Conservation (phyloP, 2,113 vertebrate genomes). For the Perccottus glenii region DNA sequence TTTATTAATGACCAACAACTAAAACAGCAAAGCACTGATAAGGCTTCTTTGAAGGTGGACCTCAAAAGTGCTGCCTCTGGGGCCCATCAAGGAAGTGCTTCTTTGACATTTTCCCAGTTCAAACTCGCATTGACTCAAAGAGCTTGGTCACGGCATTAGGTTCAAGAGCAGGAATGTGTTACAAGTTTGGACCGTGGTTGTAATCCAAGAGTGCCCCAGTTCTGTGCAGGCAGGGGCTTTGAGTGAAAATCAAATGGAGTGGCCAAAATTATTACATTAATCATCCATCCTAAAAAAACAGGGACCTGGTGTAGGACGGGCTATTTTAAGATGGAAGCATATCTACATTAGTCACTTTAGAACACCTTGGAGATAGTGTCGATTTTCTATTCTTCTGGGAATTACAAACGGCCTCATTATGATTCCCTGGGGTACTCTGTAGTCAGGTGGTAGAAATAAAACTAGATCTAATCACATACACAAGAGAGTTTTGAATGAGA, state of each 20-base stretch:
- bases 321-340: conserved; percentile 65
- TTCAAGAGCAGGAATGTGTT: conserved; percentile 53
- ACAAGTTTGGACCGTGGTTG: conserved; percentile 47
- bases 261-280: conserved; percentile 64
- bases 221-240: conserved; percentile 23
- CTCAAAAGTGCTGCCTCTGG: conserved; percentile 68
- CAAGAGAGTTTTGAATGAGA: background rate
- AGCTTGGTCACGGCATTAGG: conserved; percentile 52
- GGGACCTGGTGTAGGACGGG: conserved; percentile 43
- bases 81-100: conserved; percentile 57
- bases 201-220: conserved; percentile 63
- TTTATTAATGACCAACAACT: conserved; percentile 64
- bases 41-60: conserved; percentile 66
- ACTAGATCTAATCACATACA: conserved; percentile 28
- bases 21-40: conserved; percentile 62
- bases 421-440: conserved; percentile 47
- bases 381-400: conserved; percentile 59
- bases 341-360: conserved; percentile 61
- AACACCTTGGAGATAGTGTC: conserved; percentile 64
- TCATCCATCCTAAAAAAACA: conserved; percentile 57
- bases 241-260: conserved; percentile 60
- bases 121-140: conserved; percentile 57
- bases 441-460: conserved; percentile 49
- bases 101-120: conserved; percentile 58
- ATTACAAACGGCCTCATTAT: conserved; percentile 63